Percentiles rank a stretch among this genome's conserved stretches.
phyloP scores from a whole-genome alignment of 2,888 invertebrate genomes.

The Cryptus armator region DNA sequence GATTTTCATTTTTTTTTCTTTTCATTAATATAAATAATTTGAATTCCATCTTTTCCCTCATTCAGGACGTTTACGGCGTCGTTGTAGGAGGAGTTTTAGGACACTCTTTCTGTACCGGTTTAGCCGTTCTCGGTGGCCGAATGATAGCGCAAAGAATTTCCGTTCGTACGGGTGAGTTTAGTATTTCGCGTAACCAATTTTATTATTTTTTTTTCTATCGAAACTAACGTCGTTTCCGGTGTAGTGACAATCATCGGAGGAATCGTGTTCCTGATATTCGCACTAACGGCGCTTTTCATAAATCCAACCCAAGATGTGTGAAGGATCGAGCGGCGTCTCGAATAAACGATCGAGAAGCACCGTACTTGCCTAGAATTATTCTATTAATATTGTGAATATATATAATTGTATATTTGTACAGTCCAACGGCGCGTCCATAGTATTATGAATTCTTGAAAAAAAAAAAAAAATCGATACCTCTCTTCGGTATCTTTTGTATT shows the following conservation, averaged over 20 bases:
- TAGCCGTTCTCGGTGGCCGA: conserved; percentile 98
- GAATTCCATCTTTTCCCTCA: conserved; percentile 63
- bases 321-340: conserved; percentile 22
- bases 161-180: conserved; percentile 94
- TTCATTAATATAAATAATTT: neutral
- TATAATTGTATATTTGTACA: conserved; percentile 66
- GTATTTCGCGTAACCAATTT: conserved; percentile 6
- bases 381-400: conserved; percentile 56
- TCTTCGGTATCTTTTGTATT: conserved; percentile 47
- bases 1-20: too few relatives aligned
- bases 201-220: conserved; percentile 40
- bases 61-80: conserved; percentile 95
- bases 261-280: conserved; percentile 97
- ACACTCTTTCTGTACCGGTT: conserved; percentile 97
- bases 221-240: conserved; percentile 80
- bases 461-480: conserved; percentile 29
- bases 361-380: conserved; percentile 59
- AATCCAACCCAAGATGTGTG: conserved; percentile 88
- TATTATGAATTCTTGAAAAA: conserved; percentile 66
- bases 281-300: conserved; percentile 95
- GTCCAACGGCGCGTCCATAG: conserved; percentile 59
- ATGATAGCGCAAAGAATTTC: conserved; percentile 99
- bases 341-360: conserved; percentile 23
- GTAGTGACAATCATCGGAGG: conserved; percentile 98
- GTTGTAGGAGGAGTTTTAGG: conserved; percentile 97